Base-by-base conservation (phyloP, 2,888 invertebrate genomes). In the Cryptus viduatorius region DNA sequence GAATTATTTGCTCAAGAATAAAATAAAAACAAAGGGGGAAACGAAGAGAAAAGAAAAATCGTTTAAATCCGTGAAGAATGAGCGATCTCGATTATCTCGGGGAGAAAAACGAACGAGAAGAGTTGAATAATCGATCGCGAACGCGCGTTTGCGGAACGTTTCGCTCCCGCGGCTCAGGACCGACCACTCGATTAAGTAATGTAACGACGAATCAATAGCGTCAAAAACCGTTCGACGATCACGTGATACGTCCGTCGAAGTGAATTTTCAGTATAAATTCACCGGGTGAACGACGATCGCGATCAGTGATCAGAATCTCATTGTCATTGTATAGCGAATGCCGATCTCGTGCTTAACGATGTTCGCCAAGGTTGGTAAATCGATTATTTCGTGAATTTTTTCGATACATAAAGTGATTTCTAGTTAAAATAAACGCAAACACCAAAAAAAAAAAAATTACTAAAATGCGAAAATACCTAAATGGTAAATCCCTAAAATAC, bases 1-100 rank as follows among this genome's bases (percentile, higher is more conserved):
- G 78, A 61, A 73, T 69, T 73, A 78, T 68, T 82, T 73, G 59
- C 68, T 73, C 61, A 56, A 77, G 56, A 16, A 8, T 24, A 1
- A 24, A 24, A 24, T 14, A 46, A 59, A 64, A 65, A 65, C 29
- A 69, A 3, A 42, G 24, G 24, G 24, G 24, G 3, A 16, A n/a
- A 37, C 14, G 50, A 10, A n/a, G 24, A 48, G 1, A 64, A 46
- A 59, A 64, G 31, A 59, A 71, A 64, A 64, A 46, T 16, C 56
- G 3, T 2, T 3, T n/a, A 10, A 44, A 72, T 56, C 59, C 67
- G 59, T 68, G 72, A 61, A 50, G 56, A 82, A 78, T 61, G 67
- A 24, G 56, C 50, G 14, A 65, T 65, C 24, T 16, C 37, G 37
- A 67, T 72, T 73, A 16, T 73, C 67, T 73, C 79, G 64, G 59